These are phyloP conservation scores for Ichneumoninae sp. DNA, from an alignment of 2,888 invertebrate genomes.

Conservation along the genomic window DNA sequence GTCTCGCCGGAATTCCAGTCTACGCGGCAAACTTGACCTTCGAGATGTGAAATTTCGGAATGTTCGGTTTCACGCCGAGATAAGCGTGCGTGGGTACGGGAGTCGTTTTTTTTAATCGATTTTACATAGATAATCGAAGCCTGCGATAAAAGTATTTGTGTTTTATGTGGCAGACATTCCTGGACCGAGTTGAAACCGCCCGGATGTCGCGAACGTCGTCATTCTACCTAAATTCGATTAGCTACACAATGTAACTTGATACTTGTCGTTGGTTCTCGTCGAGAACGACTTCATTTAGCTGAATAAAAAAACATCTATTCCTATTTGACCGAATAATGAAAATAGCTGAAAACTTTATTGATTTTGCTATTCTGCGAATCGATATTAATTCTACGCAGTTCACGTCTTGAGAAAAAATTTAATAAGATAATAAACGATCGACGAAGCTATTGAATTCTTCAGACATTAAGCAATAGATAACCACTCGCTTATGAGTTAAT, in stretches of 20 bases:
- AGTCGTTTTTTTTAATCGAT: constrained; percentile 8
- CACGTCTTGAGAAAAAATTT: background rate
- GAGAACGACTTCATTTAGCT: background rate
- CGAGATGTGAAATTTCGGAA: constrained; percentile 65
- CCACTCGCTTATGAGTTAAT: too few species aligned
- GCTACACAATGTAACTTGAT: background rate
- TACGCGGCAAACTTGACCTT: constrained; percentile 66
- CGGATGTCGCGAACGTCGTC: background rate
- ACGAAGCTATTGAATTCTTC: too few species aligned
- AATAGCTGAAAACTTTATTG: background rate
- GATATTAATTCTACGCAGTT: background rate
- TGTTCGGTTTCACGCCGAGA: constrained; percentile 23
- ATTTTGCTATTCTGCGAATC: background rate
- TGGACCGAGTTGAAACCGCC: background rate
- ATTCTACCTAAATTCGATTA: background rate
- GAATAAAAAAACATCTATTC: background rate
- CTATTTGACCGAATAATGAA: background rate
- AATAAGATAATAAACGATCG: too few species aligned
- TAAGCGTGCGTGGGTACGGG: constrained; percentile 10
- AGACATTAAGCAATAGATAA: too few species aligned
- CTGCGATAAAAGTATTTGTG: background rate
- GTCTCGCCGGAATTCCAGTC: constrained; percentile 56
- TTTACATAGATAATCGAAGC: background rate
- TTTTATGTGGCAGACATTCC: background rate
- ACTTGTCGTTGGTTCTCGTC: background rate